These are phyloP conservation scores for Argynnis bischoffii DNA, from an alignment of 2,888 invertebrate genomes.

Conservation along the genomic window DNA sequence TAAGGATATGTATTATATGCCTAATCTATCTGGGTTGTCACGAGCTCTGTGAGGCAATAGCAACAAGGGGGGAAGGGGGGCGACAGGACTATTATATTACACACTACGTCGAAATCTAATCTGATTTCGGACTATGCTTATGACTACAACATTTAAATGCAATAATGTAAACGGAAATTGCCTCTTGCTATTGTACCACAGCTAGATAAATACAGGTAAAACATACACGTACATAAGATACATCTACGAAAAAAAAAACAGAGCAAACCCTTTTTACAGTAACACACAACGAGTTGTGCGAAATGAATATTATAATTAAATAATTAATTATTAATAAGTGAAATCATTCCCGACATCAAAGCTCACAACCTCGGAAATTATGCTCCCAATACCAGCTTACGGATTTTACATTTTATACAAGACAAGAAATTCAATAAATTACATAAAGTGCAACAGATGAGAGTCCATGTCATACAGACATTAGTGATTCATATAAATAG, in stretches of 20 bases:
- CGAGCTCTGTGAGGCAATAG: slow-evolving; percentile 70
- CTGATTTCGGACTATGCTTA: slow-evolving; percentile 62
- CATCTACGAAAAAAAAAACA: slow-evolving; percentile 74
- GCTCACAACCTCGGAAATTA: slow-evolving; percentile 81
- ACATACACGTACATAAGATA: slow-evolving; percentile 72
- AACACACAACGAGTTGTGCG: slow-evolving; percentile 78
- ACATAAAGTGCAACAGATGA: slow-evolving; percentile 58
- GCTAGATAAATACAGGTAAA: slow-evolving; percentile 65
- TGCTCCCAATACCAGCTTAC: slow-evolving; percentile 82
- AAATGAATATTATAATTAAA: slow-evolving; percentile 63
- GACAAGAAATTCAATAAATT: slow-evolving; percentile 59
- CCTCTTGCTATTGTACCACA: slow-evolving; percentile 76
- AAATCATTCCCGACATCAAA: slow-evolving; percentile 80
- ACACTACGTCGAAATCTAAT: slow-evolving; percentile 61
- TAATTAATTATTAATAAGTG: slow-evolving; percentile 65
- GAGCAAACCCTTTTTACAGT: slow-evolving; percentile 77
- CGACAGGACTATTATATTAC: slow-evolving; percentile 47
- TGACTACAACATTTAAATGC: slow-evolving; percentile 76
- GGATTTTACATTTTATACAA: slow-evolving; percentile 66
- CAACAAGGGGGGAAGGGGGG: slow-evolving; percentile 55
- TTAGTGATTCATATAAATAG: slow-evolving; percentile 31
- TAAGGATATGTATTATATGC: slow-evolving; percentile 79
- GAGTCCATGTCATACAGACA: slow-evolving; percentile 25
- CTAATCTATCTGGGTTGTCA: slow-evolving; percentile 73
- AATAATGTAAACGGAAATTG: slow-evolving; percentile 48